Conservation (phyloP, 1,140 invertebrate species). For the Eciton burchellii region DNA sequence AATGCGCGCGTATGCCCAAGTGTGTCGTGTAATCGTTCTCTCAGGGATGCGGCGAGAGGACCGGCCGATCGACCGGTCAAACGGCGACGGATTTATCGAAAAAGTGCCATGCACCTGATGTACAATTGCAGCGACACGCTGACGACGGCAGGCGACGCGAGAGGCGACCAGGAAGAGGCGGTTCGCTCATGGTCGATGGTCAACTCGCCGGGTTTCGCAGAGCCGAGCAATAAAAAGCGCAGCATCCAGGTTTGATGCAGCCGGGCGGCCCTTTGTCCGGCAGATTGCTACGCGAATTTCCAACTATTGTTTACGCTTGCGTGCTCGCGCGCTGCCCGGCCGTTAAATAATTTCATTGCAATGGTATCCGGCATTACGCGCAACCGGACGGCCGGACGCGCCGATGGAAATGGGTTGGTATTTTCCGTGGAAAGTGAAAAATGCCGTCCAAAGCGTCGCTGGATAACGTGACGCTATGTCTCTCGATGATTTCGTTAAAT, state of each 20-base stretch:
- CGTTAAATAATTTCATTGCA: conserved; percentile 67
- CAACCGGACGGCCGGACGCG: conserved; percentile 16
- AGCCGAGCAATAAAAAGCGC: conserved; percentile 63
- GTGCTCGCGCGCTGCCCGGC: conserved; percentile 1
- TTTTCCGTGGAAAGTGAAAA: background rate
- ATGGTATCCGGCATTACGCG: conserved; percentile 62
- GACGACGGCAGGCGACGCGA: conserved; percentile 31
- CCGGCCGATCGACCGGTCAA: conserved; percentile 39
- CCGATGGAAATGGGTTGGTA: background rate
- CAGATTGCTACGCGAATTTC: conserved; percentile 69
- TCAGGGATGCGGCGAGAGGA: background rate
- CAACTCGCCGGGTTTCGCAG: background rate
- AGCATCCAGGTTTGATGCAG: conserved; percentile 8
- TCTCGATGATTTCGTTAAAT: no score
- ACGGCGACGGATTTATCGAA: conserved; percentile 43
- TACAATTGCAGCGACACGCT: conserved; percentile 53
- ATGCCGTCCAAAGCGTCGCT: no score
- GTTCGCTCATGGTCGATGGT: conserved; percentile 57
- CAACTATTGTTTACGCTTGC: conserved; percentile 65
- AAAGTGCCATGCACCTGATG: conserved; percentile 40
- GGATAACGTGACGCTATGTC: background rate
- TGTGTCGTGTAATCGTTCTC: conserved; percentile 17
- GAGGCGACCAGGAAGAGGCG: conserved; percentile 42
- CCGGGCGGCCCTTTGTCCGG: conserved; percentile 59
- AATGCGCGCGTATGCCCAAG: background rate